Base-by-base conservation (phyloP, 2,888 invertebrate genomes). In the Lordiphosa andalusiaca region DNA sequence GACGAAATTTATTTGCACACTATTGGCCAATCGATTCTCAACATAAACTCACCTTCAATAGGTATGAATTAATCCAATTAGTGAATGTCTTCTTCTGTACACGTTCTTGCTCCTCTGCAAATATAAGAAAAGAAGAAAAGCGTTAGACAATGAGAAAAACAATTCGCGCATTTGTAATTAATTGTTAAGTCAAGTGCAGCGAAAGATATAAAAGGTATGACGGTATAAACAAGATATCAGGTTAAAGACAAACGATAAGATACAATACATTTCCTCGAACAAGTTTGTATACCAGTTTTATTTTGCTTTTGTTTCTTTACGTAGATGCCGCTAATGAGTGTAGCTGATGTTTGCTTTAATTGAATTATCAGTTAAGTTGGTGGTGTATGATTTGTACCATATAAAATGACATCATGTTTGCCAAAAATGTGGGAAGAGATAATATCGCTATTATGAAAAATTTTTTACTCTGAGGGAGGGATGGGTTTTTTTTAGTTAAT, bases 41-140 rank as follows among this genome's bases (percentile, higher is more conserved):
- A 64, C 54, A 59, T 60, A 67, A 61, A 80, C 91, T 93, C 90
- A 98, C 98, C 95, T 98, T 97, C 87, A 94, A 94, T 87, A 98
- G 92, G 91, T 98, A 97, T 88, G 98, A 97, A 91, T 98, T 98
- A 91, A 98, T 98, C 98, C 98, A 98, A 91, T 98, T 98, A 85
- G 98, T 97, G 90, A 98, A 98, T 71, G 98, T 98, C 91, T 98
- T 98, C 93, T 98, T 98, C 91, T 98, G 98, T 77, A 98, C 98
- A 90, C 98, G 93, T 92, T 98, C 98, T 91, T 98, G 98, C 91
- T 98, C 98, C 93, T 98, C 98, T 98, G 95, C 63, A 95, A 95
- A 63, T 57, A 53, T 48, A 61, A 51, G 46, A 30, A 55, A 54
- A 53, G 51, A 63, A 54, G 23, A 51, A 65, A 65, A 63, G 50